phyloP scores from a whole-genome alignment of 2,797 vertebrate species.

The Varecia variegata region DNA sequence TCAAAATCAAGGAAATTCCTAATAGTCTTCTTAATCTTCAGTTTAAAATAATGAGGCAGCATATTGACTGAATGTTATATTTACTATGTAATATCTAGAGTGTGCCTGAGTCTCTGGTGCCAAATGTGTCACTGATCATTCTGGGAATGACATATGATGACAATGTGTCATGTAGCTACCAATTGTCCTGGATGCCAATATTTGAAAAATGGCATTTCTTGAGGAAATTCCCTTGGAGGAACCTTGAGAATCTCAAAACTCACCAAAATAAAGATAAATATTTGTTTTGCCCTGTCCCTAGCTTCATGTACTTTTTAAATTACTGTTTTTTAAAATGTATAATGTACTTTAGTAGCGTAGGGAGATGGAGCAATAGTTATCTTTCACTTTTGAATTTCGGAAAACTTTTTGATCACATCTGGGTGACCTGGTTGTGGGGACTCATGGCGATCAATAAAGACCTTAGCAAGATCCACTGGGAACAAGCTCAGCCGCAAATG shows the following conservation, averaged over 20 bases:
- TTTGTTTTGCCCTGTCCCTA: not conserved
- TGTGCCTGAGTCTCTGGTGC: not conserved
- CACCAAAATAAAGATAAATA: not conserved
- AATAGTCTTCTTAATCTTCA: not conserved
- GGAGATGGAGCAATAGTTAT: not conserved
- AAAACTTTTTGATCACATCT: not conserved
- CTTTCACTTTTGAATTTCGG: not conserved
- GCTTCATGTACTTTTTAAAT: not conserved
- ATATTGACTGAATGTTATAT: not conserved
- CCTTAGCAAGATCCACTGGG: not conserved
- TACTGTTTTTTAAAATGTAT: not conserved
- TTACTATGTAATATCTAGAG: not conserved
- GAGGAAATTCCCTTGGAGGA: not conserved
- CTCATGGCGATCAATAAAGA: not conserved
- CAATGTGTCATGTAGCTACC: not conserved
- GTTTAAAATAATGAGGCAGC: not conserved
- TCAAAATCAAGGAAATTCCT: not conserved
- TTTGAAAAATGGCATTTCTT: not conserved
- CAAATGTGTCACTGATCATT: not conserved
- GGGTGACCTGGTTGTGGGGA: not conserved
- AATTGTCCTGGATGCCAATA: no score
- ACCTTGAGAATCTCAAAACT: not conserved
- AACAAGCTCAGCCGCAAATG: not conserved
- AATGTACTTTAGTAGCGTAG: not conserved
- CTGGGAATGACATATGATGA: not conserved